Percentiles rank a stretch among this genome's conserved stretches.
These are phyloP conservation scores for Rhinichthys osculus DNA, from an alignment of 2,797 vertebrate genomes.

Conservation along the genomic window DNA sequence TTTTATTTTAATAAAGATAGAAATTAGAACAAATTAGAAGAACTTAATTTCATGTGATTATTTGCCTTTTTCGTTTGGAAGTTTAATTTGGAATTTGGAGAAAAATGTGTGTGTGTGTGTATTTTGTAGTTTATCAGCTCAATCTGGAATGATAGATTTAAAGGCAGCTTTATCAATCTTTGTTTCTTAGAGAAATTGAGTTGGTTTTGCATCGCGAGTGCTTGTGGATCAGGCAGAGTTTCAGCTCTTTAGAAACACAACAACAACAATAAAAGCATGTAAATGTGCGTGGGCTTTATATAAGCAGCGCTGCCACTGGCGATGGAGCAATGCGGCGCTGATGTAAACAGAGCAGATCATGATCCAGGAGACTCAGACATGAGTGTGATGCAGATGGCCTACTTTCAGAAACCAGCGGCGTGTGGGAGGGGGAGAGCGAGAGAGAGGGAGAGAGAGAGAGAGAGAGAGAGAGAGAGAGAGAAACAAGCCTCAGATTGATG, in stretches of 20 bases:
- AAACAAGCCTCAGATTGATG: slow-evolving; percentile 83
- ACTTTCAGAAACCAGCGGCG: slow-evolving; percentile 79
- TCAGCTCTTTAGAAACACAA: slow-evolving; percentile 52
- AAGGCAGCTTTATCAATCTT: neutral
- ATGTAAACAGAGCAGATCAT: slow-evolving; percentile 75
- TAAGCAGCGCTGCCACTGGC: slow-evolving; percentile 73
- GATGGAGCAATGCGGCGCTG: slow-evolving; percentile 76
- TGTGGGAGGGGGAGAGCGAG: slow-evolving; percentile 1
- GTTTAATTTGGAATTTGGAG: neutral
- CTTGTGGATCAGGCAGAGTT: slow-evolving; percentile 59
- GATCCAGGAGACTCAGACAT: slow-evolving; percentile 79
- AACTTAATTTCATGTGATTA: neutral
- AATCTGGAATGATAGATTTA: too few relatives aligned
- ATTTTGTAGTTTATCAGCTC: too few relatives aligned
- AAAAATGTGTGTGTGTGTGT: neutral
- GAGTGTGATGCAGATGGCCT: slow-evolving; percentile 84
- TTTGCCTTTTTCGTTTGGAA: neutral
- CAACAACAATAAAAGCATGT: slow-evolving; percentile 17
- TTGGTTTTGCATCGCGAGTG: neutral
- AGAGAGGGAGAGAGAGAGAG: slow-evolving; percentile 21
- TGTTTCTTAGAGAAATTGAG: neutral
- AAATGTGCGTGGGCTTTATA: slow-evolving; percentile 71
- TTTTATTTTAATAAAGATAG: neutral
- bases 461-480: slow-evolving; percentile 67
- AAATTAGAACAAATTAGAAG: neutral